phyloP scores from a whole-genome alignment of 1,140 invertebrate species.

The Drosophila nigromelanica region DNA sequence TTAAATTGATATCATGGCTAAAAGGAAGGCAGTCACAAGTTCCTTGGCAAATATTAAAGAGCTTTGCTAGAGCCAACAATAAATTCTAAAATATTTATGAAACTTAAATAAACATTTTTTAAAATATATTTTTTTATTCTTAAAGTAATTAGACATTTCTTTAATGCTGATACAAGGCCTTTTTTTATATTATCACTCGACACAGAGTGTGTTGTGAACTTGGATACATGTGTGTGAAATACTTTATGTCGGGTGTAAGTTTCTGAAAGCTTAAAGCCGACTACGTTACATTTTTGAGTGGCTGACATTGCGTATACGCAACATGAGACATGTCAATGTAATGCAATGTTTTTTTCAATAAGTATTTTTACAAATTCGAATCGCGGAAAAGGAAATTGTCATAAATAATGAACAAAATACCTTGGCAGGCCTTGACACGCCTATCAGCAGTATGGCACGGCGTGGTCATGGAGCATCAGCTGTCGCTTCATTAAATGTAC shows the following conservation, averaged over 20 bases:
- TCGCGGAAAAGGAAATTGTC: slow-evolving; percentile 35
- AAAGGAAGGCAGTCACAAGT: not conserved
- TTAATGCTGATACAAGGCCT: no score
- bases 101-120: no score
- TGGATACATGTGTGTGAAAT: not conserved
- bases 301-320: slow-evolving; percentile 43
- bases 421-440: slow-evolving; percentile 42
- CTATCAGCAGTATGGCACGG: not conserved
- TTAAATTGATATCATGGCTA: slow-evolving; percentile 1
- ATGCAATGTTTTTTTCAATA: slow-evolving; percentile 49
- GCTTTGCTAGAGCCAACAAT: no score
- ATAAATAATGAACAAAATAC: slow-evolving; percentile 76
- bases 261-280: slow-evolving; percentile 36
- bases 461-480: slow-evolving; percentile 54
- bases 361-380: slow-evolving; percentile 28
- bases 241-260: slow-evolving; percentile 64
- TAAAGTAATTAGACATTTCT: no score
- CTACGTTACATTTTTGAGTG: not conserved
- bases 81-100: no score
- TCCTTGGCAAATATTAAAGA: not conserved
- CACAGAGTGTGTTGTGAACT: no score
- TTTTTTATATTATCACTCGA: no score
- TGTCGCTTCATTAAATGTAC: slow-evolving; percentile 79
- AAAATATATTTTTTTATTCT: no score
- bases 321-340: slow-evolving; percentile 33